Conservation (phyloP, 2,113 vertebrate species). For the Eurypyga helias region DNA sequence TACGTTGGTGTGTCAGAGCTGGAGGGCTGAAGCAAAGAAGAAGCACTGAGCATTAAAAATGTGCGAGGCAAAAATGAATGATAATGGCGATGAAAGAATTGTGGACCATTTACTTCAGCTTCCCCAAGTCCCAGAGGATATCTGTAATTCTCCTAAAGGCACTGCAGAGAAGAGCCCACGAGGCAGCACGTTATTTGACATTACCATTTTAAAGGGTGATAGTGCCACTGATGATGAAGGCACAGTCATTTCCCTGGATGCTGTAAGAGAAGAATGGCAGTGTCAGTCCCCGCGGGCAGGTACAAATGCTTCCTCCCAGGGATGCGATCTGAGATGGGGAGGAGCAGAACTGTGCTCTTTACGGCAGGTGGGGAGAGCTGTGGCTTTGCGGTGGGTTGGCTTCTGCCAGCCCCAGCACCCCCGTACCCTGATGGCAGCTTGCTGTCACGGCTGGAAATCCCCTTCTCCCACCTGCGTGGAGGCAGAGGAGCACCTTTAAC, state of each 20-base stretch:
- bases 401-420: neutral
- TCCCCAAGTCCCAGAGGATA: neutral
- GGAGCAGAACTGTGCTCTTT: neutral
- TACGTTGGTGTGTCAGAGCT: neutral
- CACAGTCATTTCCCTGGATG: neutral
- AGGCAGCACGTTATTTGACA: neutral
- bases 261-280: neutral
- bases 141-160: neutral
- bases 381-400: neutral
- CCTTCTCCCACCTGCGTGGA: neutral
- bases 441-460: neutral
- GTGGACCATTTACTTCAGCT: neutral
- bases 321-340: fast-evolving
- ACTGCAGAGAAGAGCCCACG: neutral
- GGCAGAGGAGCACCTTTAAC: neutral
- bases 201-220: neutral
- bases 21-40: neutral
- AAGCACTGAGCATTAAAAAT: neutral
- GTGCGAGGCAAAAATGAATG: neutral
- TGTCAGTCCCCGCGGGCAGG: neutral
- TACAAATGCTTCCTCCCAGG: neutral
- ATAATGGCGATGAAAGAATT: neutral
- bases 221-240: neutral
- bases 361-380: neutral
- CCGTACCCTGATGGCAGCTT: neutral